Percentiles rank a stretch among this genome's conserved stretches.
phyloP scores from a whole-genome alignment of 2,797 vertebrate genomes.

The Xiphophorus birchmanni region DNA sequence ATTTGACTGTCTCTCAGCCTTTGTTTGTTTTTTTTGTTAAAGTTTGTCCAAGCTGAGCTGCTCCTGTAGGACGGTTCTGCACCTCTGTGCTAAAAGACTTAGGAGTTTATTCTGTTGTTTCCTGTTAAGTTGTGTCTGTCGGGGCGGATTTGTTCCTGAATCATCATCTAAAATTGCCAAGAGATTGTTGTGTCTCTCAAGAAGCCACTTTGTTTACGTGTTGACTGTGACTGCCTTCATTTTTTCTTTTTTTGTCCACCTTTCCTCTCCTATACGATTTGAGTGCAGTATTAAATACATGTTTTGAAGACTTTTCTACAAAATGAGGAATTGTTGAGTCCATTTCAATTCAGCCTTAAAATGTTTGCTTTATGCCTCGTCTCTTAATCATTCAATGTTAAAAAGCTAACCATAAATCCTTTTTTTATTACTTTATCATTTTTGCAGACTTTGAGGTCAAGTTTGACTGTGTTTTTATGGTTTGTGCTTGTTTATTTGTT shows the following conservation, averaged over 20 bases:
- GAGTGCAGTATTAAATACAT: constrained; percentile 58
- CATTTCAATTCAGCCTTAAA: constrained; percentile 35
- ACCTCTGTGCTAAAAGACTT: constrained; percentile 30
- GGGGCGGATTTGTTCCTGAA: constrained; percentile 21
- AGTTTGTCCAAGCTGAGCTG: constrained; percentile 27
- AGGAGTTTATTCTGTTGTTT: constrained; percentile 25
- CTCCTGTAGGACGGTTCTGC: constrained; percentile 26
- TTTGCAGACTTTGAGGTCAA: constrained; percentile 40
- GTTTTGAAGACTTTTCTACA: constrained; percentile 28
- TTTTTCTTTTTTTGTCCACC: constrained; percentile 6
- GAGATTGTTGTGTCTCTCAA: constrained; percentile 41
- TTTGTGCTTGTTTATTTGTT: constrained; percentile 59
- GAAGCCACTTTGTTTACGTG: constrained; percentile 35
- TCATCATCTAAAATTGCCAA: constrained; percentile 37
- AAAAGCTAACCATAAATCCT: constrained; percentile 4
- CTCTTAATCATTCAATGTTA: constrained; percentile 7
- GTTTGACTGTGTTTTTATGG: constrained; percentile 52
- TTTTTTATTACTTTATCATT: constrained; percentile 22
- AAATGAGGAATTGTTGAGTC: constrained; percentile 13
- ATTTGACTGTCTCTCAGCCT: constrained; percentile 36
- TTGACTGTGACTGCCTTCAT: constrained; percentile 15
- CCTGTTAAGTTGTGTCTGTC: constrained; percentile 37
- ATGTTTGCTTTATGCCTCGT: constrained; percentile 14
- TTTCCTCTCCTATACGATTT: constrained; percentile 18
- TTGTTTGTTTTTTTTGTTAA: constrained; percentile 9